Evolutionary conservation across 2,888 invertebrate genomes (phyloP), one percentile per base, ranked within the genome.

Genomic region (Drosophila acutilabella): DNA sequence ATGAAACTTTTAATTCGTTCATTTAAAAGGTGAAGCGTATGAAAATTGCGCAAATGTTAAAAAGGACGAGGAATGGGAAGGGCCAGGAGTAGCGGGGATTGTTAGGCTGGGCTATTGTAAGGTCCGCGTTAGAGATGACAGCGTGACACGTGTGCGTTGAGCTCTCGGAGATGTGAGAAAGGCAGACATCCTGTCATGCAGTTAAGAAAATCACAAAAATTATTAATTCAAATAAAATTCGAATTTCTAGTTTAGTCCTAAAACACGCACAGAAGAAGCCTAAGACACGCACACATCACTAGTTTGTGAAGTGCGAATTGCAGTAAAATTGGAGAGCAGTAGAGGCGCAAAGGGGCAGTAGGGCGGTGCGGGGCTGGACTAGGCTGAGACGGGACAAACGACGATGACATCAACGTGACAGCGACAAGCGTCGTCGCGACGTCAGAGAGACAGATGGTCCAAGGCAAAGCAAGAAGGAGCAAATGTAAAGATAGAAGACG

Each of bases 11-110:
- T 83, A 83, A 83, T 83, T 83, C 76, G 86, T 80, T 86, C 78
- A 82, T 83, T 85, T 83, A 80, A 85, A 82, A 83, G 83, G 83
- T 86, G 83, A 82, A 83, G 80, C 76, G 86, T 77, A 86, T 86
- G 83, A 80, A 83, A 86, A 83, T 83, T 80, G 78, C 74, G 76
- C 71, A 82, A 83, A 83, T 72, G 45, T 47, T 16, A 13, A 1
- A 1, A 16, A 6, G 13, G 26, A 3, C 14, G 18, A 11, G 18
- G 11, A 8, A 13, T 5, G n/a, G 4, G 18, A 6, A 8, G 33
- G 0, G 23, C 7, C 8, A 23, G n/a, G 6, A 23, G 41, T 7
- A 30, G 13, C 30, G 16, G 13, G 11, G 6, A 14, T 16, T 36
- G 26, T 48, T 58, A 40, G 48, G 38, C 38, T 40, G 40, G 40